Conservation (phyloP, 2,113 vertebrate species). For the Anarhynchus alexandrinus region DNA sequence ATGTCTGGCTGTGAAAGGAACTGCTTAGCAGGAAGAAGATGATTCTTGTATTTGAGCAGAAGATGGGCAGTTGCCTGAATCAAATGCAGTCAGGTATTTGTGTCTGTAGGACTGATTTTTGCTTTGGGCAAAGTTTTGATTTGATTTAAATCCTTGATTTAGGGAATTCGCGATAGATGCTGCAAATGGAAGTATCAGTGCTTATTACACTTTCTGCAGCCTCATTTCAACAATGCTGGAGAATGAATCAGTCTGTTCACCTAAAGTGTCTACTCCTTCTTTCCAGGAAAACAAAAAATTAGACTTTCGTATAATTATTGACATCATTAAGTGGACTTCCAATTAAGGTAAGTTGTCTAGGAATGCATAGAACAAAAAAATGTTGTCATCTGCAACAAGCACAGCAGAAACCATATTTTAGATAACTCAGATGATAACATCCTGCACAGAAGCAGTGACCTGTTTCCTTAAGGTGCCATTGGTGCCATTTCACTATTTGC, state of each 20-base stretch:
- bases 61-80: not conserved
- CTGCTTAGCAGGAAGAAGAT: not conserved
- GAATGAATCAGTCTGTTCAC: not conserved
- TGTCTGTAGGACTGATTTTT: not conserved
- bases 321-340: not conserved
- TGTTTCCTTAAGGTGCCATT: not conserved
- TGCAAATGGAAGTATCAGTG: not conserved
- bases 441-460: not conserved
- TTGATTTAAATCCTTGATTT: conserved; percentile 7
- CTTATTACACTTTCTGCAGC: not conserved
- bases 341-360: not conserved
- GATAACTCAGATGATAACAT: not conserved
- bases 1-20: not conserved
- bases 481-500: not conserved
- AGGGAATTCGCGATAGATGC: not conserved
- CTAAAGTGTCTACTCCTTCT: not conserved
- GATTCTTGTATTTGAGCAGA: not conserved
- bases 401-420: not conserved
- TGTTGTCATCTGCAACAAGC: not conserved
- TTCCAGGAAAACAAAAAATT: not conserved
- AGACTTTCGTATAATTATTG: not conserved
- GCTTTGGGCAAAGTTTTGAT: not conserved
- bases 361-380: not conserved
- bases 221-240: not conserved
- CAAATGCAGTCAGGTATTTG: not conserved